Evolutionary conservation across 2,797 vertebrate species (phyloP), one percentile per base, ranked within the genome.

Genomic region (Lemur catta): DNA sequence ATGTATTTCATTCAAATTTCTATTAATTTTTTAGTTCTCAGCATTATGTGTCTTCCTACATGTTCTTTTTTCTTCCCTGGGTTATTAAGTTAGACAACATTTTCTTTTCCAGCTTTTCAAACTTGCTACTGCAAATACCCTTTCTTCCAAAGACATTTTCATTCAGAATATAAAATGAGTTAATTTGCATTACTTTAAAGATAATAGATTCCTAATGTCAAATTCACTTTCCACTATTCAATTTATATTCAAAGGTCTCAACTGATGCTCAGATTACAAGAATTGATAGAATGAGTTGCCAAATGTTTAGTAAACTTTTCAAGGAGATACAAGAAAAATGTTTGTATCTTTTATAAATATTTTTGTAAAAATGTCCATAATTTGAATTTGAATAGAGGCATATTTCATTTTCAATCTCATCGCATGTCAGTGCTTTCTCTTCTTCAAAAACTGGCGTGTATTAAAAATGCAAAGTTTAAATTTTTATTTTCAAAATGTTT

Each of bases 401-500:
- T n/a, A 35, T 65, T 95, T 94, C 28, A 82, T 61, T 95, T 86
- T 78, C 41, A 87, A 28, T 92, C 4, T 82, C 48, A 90, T 30
- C 82, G 12, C 30, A 5, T 61, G 24, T 30, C 52, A 43, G 6
- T 76, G 26, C 7, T 82, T 69, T 93, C 50, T 81, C 26, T 89
- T 96, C 74, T 75, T 92, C 50, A 75, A 72, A 93, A 91, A 69
- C 26, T 72, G 61, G 12, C n/a, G 41, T 55, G 3, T 24, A 57
- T 38, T 79, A 81, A 59, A 80, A 61, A 81, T 81, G 38, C 17
- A 71, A 76, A 38, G 35, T 28, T 85, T 82, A 84, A 71, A 78
- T 92, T 89, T 94, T 95, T 91, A 94, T 79, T 89, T 92, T 82
- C 15, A 87, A 94, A 92, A 87, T 96, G 22, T 78, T 78, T 93